Conservation (phyloP, 2,113 vertebrate genomes). For the Apteryx owenii region DNA sequence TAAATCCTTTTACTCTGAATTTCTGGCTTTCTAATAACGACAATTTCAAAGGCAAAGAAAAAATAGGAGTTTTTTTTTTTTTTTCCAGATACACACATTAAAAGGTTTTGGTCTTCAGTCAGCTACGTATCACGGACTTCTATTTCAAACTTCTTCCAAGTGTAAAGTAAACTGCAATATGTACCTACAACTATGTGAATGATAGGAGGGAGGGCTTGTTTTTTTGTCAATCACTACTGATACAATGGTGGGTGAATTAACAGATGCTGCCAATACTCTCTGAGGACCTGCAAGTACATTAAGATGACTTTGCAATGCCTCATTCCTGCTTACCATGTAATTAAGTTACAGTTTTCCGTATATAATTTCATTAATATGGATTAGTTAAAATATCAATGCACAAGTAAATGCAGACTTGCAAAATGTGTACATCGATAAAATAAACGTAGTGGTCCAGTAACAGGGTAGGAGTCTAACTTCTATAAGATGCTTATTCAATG, state of each 20-base stretch:
- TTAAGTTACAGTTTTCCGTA: slow-evolving; percentile 43
- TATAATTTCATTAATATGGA: slow-evolving; percentile 64
- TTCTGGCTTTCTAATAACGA: background rate
- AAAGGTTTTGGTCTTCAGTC: background rate
- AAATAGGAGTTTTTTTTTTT: background rate
- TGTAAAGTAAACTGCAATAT: background rate
- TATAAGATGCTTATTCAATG: background rate
- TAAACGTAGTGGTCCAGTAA: background rate
- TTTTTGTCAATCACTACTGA: slow-evolving; percentile 52
- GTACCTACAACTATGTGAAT: background rate
- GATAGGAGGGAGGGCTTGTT: background rate
- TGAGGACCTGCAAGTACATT: slow-evolving; percentile 48
- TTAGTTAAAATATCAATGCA: slow-evolving; percentile 39
- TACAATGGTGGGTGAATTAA: slow-evolving; percentile 53
- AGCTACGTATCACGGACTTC: background rate
- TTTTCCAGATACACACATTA: background rate
- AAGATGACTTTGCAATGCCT: slow-evolving; percentile 59
- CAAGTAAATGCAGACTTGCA: slow-evolving; percentile 55
- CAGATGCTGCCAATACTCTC: slow-evolving; percentile 37
- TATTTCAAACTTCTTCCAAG: background rate
- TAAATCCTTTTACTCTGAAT: background rate
- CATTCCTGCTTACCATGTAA: slow-evolving; percentile 42
- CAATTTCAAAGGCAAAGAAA: background rate
- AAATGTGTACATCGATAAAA: background rate
- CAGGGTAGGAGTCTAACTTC: background rate